These are phyloP conservation scores for Drosophila parthenogenetica DNA, from an alignment of 2,888 invertebrate species.

Conservation along the genomic window DNA sequence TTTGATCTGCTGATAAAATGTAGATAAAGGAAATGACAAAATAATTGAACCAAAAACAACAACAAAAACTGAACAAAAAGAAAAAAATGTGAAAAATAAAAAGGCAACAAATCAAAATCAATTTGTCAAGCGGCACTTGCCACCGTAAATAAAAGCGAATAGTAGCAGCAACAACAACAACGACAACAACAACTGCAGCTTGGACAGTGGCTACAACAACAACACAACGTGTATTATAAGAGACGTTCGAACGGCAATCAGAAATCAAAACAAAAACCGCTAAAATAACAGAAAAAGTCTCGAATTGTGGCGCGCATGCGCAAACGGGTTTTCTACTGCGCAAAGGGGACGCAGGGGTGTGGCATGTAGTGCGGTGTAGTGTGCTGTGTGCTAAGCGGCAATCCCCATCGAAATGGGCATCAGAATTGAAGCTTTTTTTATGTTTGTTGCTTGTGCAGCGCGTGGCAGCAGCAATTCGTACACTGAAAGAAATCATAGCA, in stretches of 20 bases:
- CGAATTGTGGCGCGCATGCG: constrained; percentile 73
- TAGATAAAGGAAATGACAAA: constrained; percentile 3
- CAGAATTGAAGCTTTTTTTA: constrained; percentile 48
- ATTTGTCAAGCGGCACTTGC: constrained; percentile 80
- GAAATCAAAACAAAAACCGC: constrained; percentile 81
- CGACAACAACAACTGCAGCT: constrained; percentile 36
- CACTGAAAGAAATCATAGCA: too few species aligned
- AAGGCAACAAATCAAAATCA: constrained; percentile 68
- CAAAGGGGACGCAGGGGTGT: neutral
- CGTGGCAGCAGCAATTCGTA: constrained; percentile 46
- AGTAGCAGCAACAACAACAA: constrained; percentile 42
- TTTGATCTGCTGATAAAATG: neutral
- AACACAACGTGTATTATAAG: constrained; percentile 17
- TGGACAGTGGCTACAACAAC: constrained; percentile 28
- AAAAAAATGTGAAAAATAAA: constrained; percentile 36
- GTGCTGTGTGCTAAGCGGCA: constrained; percentile 4
- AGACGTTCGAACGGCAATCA: constrained; percentile 75
- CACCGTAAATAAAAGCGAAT: constrained; percentile 71
- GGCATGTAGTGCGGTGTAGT: neutral
- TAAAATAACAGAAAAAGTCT: constrained; percentile 76
- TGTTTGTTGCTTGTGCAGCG: constrained; percentile 29
- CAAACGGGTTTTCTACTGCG: constrained; percentile 62
- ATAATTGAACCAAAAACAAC: constrained; percentile 1
- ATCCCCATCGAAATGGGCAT: constrained; percentile 31
- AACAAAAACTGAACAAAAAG: constrained; percentile 1